phyloP scores from a whole-genome alignment of 2,113 vertebrate genomes.

The Blennius ocellaris region DNA sequence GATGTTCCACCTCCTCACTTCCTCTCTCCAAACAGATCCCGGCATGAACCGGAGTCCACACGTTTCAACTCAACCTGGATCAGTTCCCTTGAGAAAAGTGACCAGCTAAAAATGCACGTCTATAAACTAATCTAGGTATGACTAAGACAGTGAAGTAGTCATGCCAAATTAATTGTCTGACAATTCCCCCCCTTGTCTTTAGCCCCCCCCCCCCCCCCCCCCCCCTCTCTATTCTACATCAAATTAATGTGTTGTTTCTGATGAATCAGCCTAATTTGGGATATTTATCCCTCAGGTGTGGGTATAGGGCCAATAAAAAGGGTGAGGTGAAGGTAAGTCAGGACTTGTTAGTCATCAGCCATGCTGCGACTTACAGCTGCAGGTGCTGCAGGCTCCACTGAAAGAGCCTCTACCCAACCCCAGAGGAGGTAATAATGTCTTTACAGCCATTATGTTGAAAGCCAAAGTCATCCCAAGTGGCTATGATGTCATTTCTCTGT shows the following conservation, averaged over 20 bases:
- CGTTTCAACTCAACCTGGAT: slow-evolving; percentile 35
- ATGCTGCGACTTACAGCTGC: slow-evolving; percentile 24
- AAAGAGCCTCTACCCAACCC: slow-evolving; percentile 36
- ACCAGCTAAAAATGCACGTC: slow-evolving; percentile 15
- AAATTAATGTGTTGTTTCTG: slow-evolving; percentile 1
- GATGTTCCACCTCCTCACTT: slow-evolving; percentile 83
- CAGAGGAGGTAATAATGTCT: slow-evolving; percentile 57
- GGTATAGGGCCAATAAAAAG: slow-evolving; percentile 19
- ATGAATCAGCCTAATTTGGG: slow-evolving; percentile 23
- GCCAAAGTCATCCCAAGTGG: slow-evolving; percentile 56
- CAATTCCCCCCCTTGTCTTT: no score
- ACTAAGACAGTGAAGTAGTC: not conserved
- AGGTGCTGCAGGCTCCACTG: slow-evolving; percentile 45
- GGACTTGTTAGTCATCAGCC: slow-evolving; percentile 64
- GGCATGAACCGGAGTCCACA: slow-evolving; percentile 47
- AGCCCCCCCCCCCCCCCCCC: no score
- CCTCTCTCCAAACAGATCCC: slow-evolving; percentile 58
- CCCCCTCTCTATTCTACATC: no score
- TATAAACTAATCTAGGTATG: not conserved
- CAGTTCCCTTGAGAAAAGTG: slow-evolving; percentile 27
- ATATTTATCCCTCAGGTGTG: not conserved
- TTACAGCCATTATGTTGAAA: slow-evolving; percentile 53
- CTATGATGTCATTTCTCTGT: slow-evolving; percentile 65
- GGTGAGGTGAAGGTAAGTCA: slow-evolving; percentile 60
- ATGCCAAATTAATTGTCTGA: not conserved